These are phyloP conservation scores for Xenops minutus DNA, from an alignment of 2,797 vertebrate species.

Conservation along the genomic window DNA sequence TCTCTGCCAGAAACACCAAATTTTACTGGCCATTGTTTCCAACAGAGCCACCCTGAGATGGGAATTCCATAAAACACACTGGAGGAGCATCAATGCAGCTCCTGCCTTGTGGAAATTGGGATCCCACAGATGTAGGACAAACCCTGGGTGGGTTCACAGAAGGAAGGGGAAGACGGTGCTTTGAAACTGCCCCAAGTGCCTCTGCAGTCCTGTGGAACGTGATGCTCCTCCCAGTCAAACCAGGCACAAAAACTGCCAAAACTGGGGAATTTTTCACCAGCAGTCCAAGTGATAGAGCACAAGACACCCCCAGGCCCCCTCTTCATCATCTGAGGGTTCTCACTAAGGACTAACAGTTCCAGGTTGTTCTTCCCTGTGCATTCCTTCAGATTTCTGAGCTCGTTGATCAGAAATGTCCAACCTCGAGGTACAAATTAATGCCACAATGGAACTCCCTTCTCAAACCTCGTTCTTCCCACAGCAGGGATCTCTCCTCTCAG, in stretches of 20 bases:
- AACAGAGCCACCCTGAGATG: neutral
- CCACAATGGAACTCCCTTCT: neutral
- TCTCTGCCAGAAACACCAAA: neutral
- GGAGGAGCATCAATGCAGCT: neutral
- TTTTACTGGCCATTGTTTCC: neutral
- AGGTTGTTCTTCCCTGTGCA: fast-evolving
- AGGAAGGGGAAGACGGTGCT: neutral
- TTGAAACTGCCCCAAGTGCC: neutral
- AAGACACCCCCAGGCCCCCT: neutral
- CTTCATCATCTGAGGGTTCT: neutral
- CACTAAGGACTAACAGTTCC: neutral
- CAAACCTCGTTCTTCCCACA: neutral
- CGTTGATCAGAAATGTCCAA: neutral
- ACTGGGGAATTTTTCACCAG: neutral
- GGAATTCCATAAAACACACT: neutral
- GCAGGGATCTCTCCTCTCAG: neutral
- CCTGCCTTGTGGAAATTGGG: fast-evolving
- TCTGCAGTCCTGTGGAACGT: fast-evolving
- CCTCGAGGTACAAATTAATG: neutral
- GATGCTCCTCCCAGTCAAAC: neutral
- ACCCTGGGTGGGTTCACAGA: neutral
- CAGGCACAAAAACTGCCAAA: neutral
- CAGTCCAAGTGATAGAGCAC: neutral
- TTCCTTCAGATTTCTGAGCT: neutral
- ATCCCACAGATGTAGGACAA: neutral